Base-by-base conservation (phyloP, 2,888 invertebrate genomes). In the Nysson spinosus region DNA sequence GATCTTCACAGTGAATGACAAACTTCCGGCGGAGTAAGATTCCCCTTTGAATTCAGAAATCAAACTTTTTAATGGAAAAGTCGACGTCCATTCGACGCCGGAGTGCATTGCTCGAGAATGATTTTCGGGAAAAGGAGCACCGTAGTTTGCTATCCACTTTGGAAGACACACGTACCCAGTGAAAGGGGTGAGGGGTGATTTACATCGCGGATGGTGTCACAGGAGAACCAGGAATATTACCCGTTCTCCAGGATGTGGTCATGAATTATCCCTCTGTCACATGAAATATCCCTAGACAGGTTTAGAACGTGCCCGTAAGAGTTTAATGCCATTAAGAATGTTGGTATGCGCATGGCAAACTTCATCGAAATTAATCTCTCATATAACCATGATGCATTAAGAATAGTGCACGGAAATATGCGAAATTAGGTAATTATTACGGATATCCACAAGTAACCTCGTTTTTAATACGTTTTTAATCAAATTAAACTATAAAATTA, bases 41-140 rank as follows among this genome's bases (percentile, higher is more conserved):
- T 24, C 11, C 20, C 19, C 6, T 14, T 11, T 34, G 54, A 42
- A 69, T 70, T 67, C 46, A 12, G 50, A 60, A 67, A 73, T 73
- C 72, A 63, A 73, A 73, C 71, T 74, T 73, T 72, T 70, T 66
- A 73, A 70, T 70, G 70, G 70, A 57, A 74, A 70, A 57, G 49
- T 44, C 39, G 17, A n/a, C 28, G 6, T 11, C 20, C 14, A 4
- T 20, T 20, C 17, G 24, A 9, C 14, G 32, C 1, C 17, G 11
- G 14, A 4, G 17, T 20, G 26, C 22, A n/a, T n/a, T 28, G 39
- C 14, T 30, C 9, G 47, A 30, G 44, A 70, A 73, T 70, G 66
- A 73, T 73, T 73, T 73, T 61, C 55, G 50, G 43, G 46, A 19
- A 65, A 64, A 28, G 50, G 57, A 58, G 57, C 20, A 54, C 50